Base-by-base conservation (phyloP, 1,140 invertebrate species). In the Procambarus virginalis region DNA sequence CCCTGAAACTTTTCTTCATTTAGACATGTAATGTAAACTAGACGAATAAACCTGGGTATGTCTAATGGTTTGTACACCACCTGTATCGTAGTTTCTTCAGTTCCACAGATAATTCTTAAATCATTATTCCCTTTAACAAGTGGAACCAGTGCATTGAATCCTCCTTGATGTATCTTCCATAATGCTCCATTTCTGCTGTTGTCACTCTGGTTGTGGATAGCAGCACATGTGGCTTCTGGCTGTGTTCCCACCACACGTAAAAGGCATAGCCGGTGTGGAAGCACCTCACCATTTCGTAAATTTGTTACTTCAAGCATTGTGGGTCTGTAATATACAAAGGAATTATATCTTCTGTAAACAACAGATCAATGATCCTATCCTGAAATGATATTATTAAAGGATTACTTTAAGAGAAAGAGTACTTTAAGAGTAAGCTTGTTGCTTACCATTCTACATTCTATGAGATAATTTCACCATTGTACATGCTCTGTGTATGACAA, bases 1-100 rank as follows among this genome's bases (percentile, higher is more conserved):
- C 96, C 96, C 95, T 97, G 97, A 93, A 98, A 98, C 92, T 94
- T 95, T 17, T 97, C 97, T 94, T 97, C 96, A 93, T 97, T 91
- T 17, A 91, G 45, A 87, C 94, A 94, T 51, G 93, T 93, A 46
- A 95, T 94, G 84, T 95, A 95, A 20, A 95, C 93, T 45, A 94
- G 94, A 20, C 94, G 93, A 45, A 95, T 93, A 92, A 94, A 94
- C 82, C 88, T 86, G 46, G 91, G 68, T 79, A 75, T 85, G n/a
- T 90, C 55, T 2, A 91, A 45, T 12, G 92, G 93, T 10, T 87
- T 77, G 60, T 92, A 92, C 5, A 75, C 64, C 60, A 87, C 85
- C 76, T 89, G 80, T 64, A 89, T 78, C 8, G 88, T 51, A 46
- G 82, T 34, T 64, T 89, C 88, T 60, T 89, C 81, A 64, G 88